Conservation (phyloP, 1,140 invertebrate species). For the Ceratina australensis region DNA sequence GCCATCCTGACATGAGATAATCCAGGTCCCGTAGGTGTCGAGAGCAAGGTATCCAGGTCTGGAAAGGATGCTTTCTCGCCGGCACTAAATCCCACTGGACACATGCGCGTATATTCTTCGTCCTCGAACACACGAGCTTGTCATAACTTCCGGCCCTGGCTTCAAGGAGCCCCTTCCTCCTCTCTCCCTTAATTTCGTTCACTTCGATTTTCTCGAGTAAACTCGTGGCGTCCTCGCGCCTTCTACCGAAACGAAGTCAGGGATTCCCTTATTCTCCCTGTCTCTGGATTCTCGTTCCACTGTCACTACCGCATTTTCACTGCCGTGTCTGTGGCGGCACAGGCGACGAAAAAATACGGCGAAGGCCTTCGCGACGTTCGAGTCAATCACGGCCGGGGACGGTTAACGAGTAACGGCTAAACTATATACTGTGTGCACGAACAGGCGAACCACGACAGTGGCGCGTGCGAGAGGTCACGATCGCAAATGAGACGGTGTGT, state of each 20-base stretch:
- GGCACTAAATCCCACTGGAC: conserved; percentile 78
- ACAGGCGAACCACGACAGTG: neutral
- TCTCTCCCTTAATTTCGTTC: conserved; percentile 10
- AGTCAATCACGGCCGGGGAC: conserved; percentile 27
- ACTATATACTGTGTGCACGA: conserved; percentile 14
- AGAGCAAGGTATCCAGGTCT: conserved; percentile 81
- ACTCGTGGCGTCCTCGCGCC: conserved; percentile 49
- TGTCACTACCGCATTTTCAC: conserved; percentile 62
- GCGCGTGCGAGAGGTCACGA: neutral
- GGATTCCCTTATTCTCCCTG: conserved; percentile 13
- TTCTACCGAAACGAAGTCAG: conserved; percentile 22
- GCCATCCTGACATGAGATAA: conserved; percentile 83
- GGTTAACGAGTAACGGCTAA: conserved; percentile 24
- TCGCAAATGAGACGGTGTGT: neutral
- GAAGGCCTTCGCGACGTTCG: conserved; percentile 13
- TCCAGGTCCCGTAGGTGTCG: conserved; percentile 79
- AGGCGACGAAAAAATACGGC: conserved; percentile 11
- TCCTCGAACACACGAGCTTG: conserved; percentile 55
- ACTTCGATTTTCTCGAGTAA: conserved; percentile 35
- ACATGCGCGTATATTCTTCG: conserved; percentile 75
- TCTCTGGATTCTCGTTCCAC: conserved; percentile 39
- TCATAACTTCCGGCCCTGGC: conserved; percentile 62
- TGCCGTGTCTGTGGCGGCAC: conserved; percentile 45
- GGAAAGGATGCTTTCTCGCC: conserved; percentile 73
- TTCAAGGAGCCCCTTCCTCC: conserved; percentile 45